These are phyloP conservation scores for Poecilia velifera DNA, from an alignment of 2,797 vertebrate species.

Conservation along the genomic window DNA sequence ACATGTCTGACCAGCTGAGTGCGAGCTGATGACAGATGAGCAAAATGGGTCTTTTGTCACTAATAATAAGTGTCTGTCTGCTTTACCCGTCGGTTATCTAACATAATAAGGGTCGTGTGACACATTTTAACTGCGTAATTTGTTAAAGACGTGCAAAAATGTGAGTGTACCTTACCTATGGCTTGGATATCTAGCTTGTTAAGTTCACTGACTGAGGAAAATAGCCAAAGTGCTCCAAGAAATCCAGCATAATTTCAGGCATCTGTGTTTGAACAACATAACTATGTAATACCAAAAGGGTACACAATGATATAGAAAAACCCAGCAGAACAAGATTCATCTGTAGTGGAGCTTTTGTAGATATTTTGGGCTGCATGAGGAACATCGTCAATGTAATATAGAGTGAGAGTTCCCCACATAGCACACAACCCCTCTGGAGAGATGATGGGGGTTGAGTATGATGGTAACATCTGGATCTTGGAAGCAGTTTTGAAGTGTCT, in stretches of 20 bases:
- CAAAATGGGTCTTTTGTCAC: slow-evolving; percentile 47
- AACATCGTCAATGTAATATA: neutral
- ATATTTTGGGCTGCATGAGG: neutral
- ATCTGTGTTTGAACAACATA: neutral
- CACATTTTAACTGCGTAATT: slow-evolving; percentile 24
- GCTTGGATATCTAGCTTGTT: neutral
- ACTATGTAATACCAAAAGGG: neutral
- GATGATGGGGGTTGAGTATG: neutral
- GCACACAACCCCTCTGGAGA: neutral
- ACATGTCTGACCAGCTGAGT: slow-evolving; percentile 28
- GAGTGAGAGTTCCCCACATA: neutral
- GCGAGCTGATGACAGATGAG: slow-evolving; percentile 40
- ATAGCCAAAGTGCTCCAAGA: neutral
- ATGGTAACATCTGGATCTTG: neutral
- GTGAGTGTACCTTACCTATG: neutral
- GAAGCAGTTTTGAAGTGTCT: neutral
- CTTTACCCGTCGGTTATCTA: slow-evolving; percentile 26
- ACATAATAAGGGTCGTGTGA: slow-evolving; percentile 19
- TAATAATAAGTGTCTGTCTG: slow-evolving; percentile 34
- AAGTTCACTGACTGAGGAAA: neutral
- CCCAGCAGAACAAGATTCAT: neutral
- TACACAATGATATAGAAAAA: neutral
- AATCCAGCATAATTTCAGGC: neutral
- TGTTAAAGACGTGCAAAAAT: neutral
- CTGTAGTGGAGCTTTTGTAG: neutral